These are phyloP conservation scores for Porites lutea DNA, from an alignment of 64 coral and sea anemone genomes.

Conservation along the genomic window DNA sequence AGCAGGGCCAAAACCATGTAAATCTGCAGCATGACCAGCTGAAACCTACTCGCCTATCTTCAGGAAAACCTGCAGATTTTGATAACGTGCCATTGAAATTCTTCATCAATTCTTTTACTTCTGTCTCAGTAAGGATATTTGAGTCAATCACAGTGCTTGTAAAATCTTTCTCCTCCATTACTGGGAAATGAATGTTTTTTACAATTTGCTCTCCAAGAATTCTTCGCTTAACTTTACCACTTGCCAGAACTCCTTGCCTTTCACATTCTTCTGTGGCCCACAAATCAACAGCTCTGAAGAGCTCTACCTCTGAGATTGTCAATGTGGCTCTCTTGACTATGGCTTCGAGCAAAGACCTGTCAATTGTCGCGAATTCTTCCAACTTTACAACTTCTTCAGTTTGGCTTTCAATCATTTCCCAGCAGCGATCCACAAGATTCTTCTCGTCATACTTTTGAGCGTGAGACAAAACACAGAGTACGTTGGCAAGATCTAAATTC, in stretches of 20 bases:
- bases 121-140: conserved; percentile 1
- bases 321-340: conserved; percentile 2
- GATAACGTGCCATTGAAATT: neutral
- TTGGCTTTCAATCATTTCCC: conserved; percentile 40
- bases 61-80: neutral
- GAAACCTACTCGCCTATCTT: neutral
- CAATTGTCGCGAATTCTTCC: neutral
- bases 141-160: neutral
- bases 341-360: neutral
- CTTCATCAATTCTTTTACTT: conserved; percentile 20
- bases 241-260: neutral
- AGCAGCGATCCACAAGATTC: conserved; percentile 11
- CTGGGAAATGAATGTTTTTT: conserved; percentile 44
- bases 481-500: conserved; percentile 7
- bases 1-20: too few relatives aligned
- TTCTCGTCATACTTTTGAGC: conserved; percentile 39
- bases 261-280: conserved; percentile 3
- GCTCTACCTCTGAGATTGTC: neutral
- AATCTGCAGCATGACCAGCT: too few relatives aligned
- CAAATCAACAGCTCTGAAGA: conserved; percentile 1
- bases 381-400: conserved; percentile 31
- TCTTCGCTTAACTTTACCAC: neutral
- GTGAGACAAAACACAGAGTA: conserved; percentile 21
- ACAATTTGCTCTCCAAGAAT: conserved; percentile 34
- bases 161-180: conserved; percentile 39